Evolutionary conservation across 92 coral and sea anemone genomes (phyloP), one percentile per base, ranked within the genome.

Genomic region (Pocillopora grandis): DNA sequence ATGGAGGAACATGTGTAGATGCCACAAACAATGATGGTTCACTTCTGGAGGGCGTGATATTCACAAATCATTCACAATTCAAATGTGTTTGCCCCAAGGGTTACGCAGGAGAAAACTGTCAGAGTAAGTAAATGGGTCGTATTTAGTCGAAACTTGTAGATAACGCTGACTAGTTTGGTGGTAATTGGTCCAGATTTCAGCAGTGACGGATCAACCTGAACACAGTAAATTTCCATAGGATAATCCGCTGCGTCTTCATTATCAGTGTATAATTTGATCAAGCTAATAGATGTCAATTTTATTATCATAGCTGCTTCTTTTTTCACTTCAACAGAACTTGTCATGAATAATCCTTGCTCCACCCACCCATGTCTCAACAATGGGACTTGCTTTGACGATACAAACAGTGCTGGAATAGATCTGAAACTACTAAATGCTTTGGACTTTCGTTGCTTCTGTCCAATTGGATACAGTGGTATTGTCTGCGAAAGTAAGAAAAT

Each of bases 41-140:
- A 17, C 76, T 90, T 1, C 73, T 93, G 59, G 94, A 90, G 33
- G 94, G 92, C 6, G 90, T 89, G n/a, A 72, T 85, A 58, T 87
- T 94, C 16, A 61, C 80, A 37, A 74, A 82, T 78, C 76, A 86
- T 31, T 36, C 84, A 52, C 98, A 96, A 70, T 96, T 87, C 85
- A 90, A 89, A 79, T 96, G 99, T 69, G 98, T 92, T 36, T 96
- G 99, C 72, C 91, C 98, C 33, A 94, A 89, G 78, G 98, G 98
- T 75, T 96, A 96, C 80, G 98, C 94, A 42, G 99, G 99, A 75
- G 68, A 57, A 0, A 84, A 75, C 71, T 94, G 98, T 84, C 92
- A 91, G 20, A 90, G 98, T 91, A 69, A 91, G 98, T 84, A 59
- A 0, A 59, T 59, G 3, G 18, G 62, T 59, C 62, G 10, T 2